phyloP scores from a whole-genome alignment of 2,888 invertebrate genomes.

The Callyntrura sp. region DNA sequence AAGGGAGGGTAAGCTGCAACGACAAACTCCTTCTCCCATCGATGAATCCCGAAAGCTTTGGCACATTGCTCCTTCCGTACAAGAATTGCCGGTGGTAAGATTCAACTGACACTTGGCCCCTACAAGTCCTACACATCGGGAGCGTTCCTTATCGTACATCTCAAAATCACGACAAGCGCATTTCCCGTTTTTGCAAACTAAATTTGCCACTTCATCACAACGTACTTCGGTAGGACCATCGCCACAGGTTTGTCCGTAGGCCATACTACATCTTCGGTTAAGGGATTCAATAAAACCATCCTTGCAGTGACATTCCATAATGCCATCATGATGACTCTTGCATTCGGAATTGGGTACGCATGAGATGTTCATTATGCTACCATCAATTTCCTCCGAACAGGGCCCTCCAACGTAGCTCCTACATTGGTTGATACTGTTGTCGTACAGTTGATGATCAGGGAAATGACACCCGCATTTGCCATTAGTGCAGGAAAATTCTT shows the following conservation, averaged over 20 bases:
- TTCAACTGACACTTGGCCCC: slow-evolving; percentile 47
- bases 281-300: slow-evolving; percentile 51
- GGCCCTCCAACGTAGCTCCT: slow-evolving; percentile 55
- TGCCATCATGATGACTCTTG: background rate
- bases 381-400: slow-evolving; percentile 45
- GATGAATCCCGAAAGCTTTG: background rate
- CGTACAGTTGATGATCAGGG: slow-evolving; percentile 45
- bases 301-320: slow-evolving; percentile 55
- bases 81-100: background rate
- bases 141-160: slow-evolving; percentile 20
- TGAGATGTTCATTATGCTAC: background rate
- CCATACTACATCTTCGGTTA: slow-evolving; percentile 12
- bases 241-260: slow-evolving; percentile 45
- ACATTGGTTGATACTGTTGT: background rate
- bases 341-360: slow-evolving; percentile 57
- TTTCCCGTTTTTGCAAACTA: slow-evolving; percentile 46
- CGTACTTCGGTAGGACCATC: background rate
- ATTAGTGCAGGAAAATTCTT: slow-evolving; percentile 55
- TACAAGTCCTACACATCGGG: slow-evolving; percentile 47
- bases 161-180: slow-evolving; percentile 60
- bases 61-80: slow-evolving; percentile 53
- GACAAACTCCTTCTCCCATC: slow-evolving; percentile 25
- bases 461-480: slow-evolving; percentile 56
- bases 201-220: slow-evolving; percentile 50
- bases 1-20: background rate